A percentile compares a stretch with the other conserved stretches of the same genome.
Conservation (phyloP, 2,888 invertebrate genomes). For the Laspeyria flexula region DNA sequence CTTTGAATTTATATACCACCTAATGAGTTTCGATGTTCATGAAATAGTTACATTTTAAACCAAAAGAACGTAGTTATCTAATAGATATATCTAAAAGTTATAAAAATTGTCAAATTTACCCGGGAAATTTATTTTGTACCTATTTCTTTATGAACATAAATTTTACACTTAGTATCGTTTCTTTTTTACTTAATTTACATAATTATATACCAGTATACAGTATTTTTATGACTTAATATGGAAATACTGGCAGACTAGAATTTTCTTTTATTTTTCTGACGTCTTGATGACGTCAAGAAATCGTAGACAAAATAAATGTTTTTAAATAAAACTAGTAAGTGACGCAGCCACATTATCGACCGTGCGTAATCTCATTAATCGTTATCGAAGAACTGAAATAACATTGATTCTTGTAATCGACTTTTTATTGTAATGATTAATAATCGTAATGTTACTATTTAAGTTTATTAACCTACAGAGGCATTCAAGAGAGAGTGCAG, state of each 20-base stretch:
- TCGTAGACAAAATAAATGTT: background rate
- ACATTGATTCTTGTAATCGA: constrained; percentile 9
- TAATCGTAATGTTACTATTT: constrained; percentile 26
- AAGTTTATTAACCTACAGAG: constrained; percentile 39
- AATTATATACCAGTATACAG: too few species aligned
- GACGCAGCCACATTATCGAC: constrained; percentile 6
- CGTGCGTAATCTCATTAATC: constrained; percentile 1
- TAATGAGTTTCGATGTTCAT: constrained; percentile 24
- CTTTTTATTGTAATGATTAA: constrained; percentile 16
- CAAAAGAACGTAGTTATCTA: too few species aligned
- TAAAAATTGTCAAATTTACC: too few species aligned
- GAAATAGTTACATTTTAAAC: too few species aligned
- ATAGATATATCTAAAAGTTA: too few species aligned
- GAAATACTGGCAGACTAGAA: too few species aligned
- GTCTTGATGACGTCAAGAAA: background rate
- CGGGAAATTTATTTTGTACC: too few species aligned
- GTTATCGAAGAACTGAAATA: constrained; percentile 10
- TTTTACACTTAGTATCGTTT: too few species aligned
- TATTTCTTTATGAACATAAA: too few species aligned
- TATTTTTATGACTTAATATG: too few species aligned
- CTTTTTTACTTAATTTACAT: too few species aligned
- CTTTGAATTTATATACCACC: constrained; percentile 6
- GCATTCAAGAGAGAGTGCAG: constrained; percentile 50
- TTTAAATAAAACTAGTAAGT: background rate
- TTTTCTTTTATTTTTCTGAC: too few species aligned